Percentiles rank a stretch among this genome's conserved stretches.
Evolutionary conservation across 92 coral and sea anemone species (phyloP).

Genomic region (Porites cylindrica): DNA sequence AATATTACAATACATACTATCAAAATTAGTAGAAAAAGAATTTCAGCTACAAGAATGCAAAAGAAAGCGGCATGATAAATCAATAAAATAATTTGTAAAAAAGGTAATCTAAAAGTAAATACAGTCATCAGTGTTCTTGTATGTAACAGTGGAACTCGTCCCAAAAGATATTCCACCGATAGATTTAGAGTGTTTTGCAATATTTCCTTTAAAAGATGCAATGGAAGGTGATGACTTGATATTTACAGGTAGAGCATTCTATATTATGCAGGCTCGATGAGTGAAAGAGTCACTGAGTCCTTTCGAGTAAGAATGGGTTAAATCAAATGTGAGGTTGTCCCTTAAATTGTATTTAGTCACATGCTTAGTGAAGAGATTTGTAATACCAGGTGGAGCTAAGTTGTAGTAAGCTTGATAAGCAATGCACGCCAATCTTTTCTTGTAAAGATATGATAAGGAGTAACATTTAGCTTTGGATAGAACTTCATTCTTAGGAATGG

Average conservation of each 20-base stretch:
- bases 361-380: constrained; percentile 18
- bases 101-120: too few relatives aligned
- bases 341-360: constrained; percentile 10
- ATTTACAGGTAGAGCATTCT: background rate
- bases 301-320: background rate
- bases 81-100: too few relatives aligned
- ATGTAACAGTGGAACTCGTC: too few relatives aligned
- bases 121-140: too few relatives aligned
- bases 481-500: constrained; percentile 5
- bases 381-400: constrained; percentile 13
- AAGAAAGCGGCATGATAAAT: too few relatives aligned
- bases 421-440: constrained; percentile 31
- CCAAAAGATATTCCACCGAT: too few relatives aligned
- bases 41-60: too few relatives aligned
- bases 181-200: too few relatives aligned
- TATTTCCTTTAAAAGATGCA: background rate
- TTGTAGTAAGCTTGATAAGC: constrained; percentile 24
- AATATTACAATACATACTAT: too few relatives aligned
- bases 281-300: constrained; percentile 16
- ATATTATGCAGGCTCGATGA: constrained; percentile 9
- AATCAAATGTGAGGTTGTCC: constrained; percentile 3
- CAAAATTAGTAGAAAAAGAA: too few relatives aligned
- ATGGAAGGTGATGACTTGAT: background rate
- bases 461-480: constrained; percentile 26
- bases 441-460: constrained; percentile 18